Evolutionary conservation across 2,797 vertebrate genomes (phyloP).

Genomic region (Ataeniobius toweri): DNA sequence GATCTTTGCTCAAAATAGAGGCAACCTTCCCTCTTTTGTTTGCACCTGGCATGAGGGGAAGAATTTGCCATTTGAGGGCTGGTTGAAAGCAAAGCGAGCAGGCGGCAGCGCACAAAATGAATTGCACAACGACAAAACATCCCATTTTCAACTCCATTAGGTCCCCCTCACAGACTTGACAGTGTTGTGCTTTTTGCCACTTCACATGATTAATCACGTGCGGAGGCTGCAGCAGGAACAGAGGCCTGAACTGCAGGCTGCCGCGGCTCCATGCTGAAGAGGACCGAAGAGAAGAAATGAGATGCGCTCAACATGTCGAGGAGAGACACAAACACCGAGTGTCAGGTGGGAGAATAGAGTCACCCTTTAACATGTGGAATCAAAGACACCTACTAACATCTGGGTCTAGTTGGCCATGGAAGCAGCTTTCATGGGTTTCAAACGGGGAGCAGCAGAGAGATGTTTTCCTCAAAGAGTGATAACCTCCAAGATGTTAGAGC

Average conservation of each 20-base stretch:
- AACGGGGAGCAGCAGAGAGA: neutral
- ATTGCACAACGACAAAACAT: conserved; percentile 72
- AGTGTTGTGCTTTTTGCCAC: conserved; percentile 73
- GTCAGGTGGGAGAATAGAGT: conserved; percentile 33
- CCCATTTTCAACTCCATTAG: conserved; percentile 79
- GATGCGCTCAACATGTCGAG: conserved; percentile 36
- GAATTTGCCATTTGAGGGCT: conserved; percentile 46
- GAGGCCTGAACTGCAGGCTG: conserved; percentile 53
- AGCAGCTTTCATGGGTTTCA: neutral
- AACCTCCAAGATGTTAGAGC: neutral
- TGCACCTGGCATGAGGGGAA: conserved; percentile 31
- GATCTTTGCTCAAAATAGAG: conserved; percentile 48
- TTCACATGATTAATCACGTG: conserved; percentile 78
- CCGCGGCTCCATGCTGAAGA: conserved; percentile 45
- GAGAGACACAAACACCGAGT: conserved; percentile 17
- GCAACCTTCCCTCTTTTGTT: conserved; percentile 22
- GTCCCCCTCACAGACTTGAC: conserved; percentile 63
- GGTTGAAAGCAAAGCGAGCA: conserved; percentile 25
- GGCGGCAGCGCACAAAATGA: conserved; percentile 57
- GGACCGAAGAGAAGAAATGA: conserved; percentile 41
- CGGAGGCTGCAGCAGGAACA: conserved; percentile 59
- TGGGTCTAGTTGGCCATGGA: neutral
- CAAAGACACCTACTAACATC: neutral
- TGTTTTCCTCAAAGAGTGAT: neutral
- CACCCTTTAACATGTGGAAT: conserved; percentile 19